Percentiles rank a stretch among this genome's conserved stretches.
Evolutionary conservation across 2,888 invertebrate species (phyloP).

Genomic region (Metalampra italica): DNA sequence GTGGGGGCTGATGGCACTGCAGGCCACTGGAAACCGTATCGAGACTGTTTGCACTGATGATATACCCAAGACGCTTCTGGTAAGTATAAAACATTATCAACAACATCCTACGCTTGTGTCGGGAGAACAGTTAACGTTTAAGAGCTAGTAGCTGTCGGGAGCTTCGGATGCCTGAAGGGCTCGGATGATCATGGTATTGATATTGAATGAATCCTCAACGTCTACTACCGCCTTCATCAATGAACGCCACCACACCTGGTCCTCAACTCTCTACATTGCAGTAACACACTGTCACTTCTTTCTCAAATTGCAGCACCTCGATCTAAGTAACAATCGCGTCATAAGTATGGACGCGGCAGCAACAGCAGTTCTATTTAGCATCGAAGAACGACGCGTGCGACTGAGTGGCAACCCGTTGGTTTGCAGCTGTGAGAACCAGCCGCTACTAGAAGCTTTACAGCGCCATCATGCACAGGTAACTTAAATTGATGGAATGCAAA

Average conservation of each 20-base stretch:
- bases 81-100: neutral
- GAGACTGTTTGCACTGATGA: neutral
- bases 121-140: neutral
- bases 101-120: neutral
- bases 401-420: conserved; percentile 22
- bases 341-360: neutral
- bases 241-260: no score
- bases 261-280: no score
- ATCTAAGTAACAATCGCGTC: neutral
- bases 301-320: neutral
- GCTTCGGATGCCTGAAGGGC: neutral
- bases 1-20: neutral
- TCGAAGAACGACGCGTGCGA: neutral
- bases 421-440: conserved; percentile 20
- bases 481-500: no score
- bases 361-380: neutral
- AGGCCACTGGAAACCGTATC: neutral
- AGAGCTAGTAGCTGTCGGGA: no score
- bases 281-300: no score
- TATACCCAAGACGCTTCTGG: neutral
- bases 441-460: conserved; percentile 11
- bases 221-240: neutral
- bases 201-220: neutral
- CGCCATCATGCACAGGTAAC: neutral
- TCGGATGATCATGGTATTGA: neutral